These are phyloP conservation scores for Holacanthus passer DNA, from an alignment of 2,113 vertebrate genomes.

Conservation along the genomic window DNA sequence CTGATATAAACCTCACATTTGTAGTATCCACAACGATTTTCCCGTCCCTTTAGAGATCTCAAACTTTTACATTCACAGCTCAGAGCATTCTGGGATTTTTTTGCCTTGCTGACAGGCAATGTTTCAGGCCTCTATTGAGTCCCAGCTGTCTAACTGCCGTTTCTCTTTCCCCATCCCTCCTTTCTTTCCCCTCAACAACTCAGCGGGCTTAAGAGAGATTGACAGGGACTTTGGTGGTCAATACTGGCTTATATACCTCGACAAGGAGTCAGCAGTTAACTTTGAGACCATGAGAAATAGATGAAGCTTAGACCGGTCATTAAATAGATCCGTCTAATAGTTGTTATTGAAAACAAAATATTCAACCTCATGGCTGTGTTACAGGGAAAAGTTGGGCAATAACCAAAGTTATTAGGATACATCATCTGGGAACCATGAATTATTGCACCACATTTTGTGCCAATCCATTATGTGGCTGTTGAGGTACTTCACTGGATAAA, in stretches of 20 bases:
- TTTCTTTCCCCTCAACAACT: slow-evolving; percentile 33
- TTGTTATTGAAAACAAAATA: background rate
- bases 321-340: slow-evolving; percentile 7
- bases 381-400: background rate
- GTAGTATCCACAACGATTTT: background rate
- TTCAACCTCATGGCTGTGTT: no score
- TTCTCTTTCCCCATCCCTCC: background rate
- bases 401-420: background rate
- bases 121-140: slow-evolving; percentile 30
- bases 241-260: slow-evolving; percentile 55
- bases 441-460: background rate
- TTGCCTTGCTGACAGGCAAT: slow-evolving; percentile 44
- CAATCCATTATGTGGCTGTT: no score
- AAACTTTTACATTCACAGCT: slow-evolving; percentile 21
- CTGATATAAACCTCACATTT: slow-evolving; percentile 32
- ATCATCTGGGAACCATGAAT: background rate
- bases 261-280: slow-evolving; percentile 55
- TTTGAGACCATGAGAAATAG: slow-evolving; percentile 32
- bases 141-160: slow-evolving; percentile 5
- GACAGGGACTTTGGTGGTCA: slow-evolving; percentile 60
- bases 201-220: slow-evolving; percentile 56
- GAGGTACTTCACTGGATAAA: background rate
- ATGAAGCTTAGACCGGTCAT: slow-evolving; percentile 31
- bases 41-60: slow-evolving; percentile 17
- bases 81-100: slow-evolving; percentile 11